phyloP scores from a whole-genome alignment of 2,888 invertebrate species.

The Macrophya annulata region DNA sequence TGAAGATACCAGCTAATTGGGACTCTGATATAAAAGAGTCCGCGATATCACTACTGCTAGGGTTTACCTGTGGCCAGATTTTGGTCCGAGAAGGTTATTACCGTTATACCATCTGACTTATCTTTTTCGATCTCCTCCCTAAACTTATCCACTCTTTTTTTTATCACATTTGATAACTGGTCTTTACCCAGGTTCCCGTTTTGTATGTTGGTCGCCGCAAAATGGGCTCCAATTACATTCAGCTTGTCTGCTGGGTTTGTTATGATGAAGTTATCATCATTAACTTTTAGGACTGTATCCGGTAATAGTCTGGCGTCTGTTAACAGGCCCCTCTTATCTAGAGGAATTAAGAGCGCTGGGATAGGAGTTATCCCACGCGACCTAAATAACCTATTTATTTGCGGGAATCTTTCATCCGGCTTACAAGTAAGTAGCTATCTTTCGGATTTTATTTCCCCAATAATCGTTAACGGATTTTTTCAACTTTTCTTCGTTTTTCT shows the following conservation, averaged over 20 bases:
- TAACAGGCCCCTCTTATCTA: background rate
- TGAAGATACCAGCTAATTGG: constrained; percentile 30
- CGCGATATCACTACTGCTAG: background rate
- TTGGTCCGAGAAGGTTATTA: constrained; percentile 20
- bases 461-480: background rate
- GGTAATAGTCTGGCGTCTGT: background rate
- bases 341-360: background rate
- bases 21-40: background rate
- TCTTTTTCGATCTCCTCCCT: constrained; percentile 40
- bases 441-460: background rate
- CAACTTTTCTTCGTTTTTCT: background rate
- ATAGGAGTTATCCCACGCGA: background rate
- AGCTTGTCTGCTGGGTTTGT: constrained; percentile 19
- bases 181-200: background rate
- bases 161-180: background rate
- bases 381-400: background rate
- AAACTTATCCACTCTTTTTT: constrained; percentile 20
- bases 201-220: constrained; percentile 34
- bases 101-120: background rate
- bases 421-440: background rate
- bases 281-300: background rate
- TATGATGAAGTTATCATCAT: background rate
- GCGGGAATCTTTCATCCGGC: background rate
- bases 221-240: constrained; percentile 51
- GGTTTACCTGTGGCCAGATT: constrained; percentile 19